Evolutionary conservation across 2,113 vertebrate genomes (phyloP).

Genomic region (Triplophysa rosa): DNA sequence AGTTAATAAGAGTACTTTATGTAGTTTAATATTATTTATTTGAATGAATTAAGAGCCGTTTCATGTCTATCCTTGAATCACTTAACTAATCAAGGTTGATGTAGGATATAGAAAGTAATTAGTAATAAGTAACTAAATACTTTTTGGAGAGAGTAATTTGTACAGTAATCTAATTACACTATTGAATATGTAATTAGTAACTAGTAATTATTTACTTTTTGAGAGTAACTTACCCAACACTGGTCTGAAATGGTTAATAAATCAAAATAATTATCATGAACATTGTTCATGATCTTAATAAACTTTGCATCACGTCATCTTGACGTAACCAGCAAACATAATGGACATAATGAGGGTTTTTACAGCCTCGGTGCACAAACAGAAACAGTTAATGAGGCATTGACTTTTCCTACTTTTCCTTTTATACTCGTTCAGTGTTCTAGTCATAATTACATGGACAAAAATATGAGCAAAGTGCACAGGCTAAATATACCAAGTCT

Average conservation of each 20-base stretch:
- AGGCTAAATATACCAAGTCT: background rate
- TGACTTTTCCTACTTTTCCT: background rate
- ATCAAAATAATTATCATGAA: background rate
- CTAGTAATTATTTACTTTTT: too few species aligned
- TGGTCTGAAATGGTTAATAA: background rate
- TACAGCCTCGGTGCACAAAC: background rate
- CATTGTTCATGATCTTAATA: background rate
- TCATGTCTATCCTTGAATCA: too few species aligned
- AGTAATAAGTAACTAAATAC: too few species aligned
- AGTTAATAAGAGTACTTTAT: too few species aligned
- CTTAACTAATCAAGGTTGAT: too few species aligned
- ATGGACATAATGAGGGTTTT: slow-evolving; percentile 3
- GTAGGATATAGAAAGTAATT: too few species aligned
- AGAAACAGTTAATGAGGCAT: slow-evolving; percentile 12
- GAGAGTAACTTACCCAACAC: too few species aligned
- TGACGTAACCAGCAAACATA: slow-evolving; percentile 5
- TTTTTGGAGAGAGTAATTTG: too few species aligned
- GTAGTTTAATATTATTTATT: too few species aligned
- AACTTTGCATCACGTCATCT: background rate
- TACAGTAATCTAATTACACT: too few species aligned
- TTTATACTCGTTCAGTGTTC: background rate
- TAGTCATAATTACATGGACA: background rate
- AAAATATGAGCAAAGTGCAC: background rate
- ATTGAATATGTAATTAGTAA: too few species aligned
- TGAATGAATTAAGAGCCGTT: too few species aligned